Conservation (phyloP, 2,113 vertebrate genomes). For the Sterrhoptilus dennistouni region DNA sequence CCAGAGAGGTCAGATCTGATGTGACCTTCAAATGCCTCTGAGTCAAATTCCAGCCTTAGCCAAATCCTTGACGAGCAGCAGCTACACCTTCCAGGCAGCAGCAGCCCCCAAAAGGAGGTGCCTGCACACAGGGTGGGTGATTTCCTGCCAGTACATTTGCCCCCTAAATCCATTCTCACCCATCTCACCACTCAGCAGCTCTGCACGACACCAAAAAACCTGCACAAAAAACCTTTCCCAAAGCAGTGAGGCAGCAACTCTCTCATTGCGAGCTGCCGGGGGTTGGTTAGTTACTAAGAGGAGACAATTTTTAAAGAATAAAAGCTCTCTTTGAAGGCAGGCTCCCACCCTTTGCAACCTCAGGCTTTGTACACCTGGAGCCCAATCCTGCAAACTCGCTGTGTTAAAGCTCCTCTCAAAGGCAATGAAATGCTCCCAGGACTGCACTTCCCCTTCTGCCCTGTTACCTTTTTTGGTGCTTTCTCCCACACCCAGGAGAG, state of each 20-base stretch:
- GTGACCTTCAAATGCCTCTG: background rate
- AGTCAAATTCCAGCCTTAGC: constrained; percentile 5
- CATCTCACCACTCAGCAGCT: background rate
- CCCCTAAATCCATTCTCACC: background rate
- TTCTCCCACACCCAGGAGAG: background rate
- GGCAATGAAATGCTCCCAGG: background rate
- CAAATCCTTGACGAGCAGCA: background rate
- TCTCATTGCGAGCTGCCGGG: constrained; percentile 2
- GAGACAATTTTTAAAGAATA: constrained; percentile 23
- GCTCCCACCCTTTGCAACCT: background rate
- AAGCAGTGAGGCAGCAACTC: background rate
- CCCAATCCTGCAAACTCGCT: background rate
- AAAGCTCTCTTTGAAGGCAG: constrained; percentile 49
- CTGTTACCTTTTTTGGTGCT: constrained; percentile 29
- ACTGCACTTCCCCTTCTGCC: background rate
- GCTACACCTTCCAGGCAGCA: background rate
- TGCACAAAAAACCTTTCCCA: background rate
- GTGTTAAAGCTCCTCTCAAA: background rate
- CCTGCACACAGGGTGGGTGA: too few relatives aligned
- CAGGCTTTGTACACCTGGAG: constrained; percentile 36
- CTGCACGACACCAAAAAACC: background rate
- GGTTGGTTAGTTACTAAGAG: constrained; percentile 1
- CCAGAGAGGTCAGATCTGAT: constrained; percentile 33
- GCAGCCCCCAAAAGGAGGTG: background rate
- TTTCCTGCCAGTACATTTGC: background rate